These are phyloP conservation scores for Oscheius sp. DNA, from an alignment of 1,140 invertebrate genomes.

Conservation along the genomic window DNA sequence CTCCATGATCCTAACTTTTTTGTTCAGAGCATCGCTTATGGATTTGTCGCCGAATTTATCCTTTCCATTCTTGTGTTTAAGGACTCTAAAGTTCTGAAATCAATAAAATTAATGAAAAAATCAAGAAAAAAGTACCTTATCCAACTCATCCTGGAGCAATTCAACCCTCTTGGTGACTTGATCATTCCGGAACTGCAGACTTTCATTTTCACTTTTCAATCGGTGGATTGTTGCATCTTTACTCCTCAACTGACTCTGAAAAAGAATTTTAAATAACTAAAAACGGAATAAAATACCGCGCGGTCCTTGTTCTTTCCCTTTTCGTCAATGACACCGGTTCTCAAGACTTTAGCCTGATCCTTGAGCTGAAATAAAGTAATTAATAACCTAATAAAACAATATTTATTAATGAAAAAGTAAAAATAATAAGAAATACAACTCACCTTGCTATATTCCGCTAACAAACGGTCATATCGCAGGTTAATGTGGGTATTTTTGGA, in stretches of 20 bases:
- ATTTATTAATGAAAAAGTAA: neutral
- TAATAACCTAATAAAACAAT: neutral
- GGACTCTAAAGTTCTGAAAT: neutral
- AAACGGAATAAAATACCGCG: neutral
- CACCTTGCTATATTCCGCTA: too few species aligned
- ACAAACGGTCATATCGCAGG: too few species aligned
- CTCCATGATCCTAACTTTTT: neutral
- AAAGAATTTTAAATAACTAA: neutral
- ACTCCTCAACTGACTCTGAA: neutral
- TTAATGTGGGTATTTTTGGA: too few species aligned
- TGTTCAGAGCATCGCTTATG: neutral
- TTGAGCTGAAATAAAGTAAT: neutral
- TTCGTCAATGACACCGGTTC: neutral
- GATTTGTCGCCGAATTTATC: neutral
- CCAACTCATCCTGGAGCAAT: constrained; percentile 1
- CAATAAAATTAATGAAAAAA: neutral
- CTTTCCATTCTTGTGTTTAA: neutral
- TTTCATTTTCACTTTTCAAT: neutral
- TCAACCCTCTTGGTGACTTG: neutral
- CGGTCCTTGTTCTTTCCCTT: neutral
- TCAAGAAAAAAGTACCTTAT: neutral
- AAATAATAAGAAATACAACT: neutral
- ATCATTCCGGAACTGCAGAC: neutral
- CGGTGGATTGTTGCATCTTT: neutral
- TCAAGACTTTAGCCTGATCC: neutral